phyloP scores from a whole-genome alignment of 2,888 invertebrate genomes.

The Caenorhabditis sinica region DNA sequence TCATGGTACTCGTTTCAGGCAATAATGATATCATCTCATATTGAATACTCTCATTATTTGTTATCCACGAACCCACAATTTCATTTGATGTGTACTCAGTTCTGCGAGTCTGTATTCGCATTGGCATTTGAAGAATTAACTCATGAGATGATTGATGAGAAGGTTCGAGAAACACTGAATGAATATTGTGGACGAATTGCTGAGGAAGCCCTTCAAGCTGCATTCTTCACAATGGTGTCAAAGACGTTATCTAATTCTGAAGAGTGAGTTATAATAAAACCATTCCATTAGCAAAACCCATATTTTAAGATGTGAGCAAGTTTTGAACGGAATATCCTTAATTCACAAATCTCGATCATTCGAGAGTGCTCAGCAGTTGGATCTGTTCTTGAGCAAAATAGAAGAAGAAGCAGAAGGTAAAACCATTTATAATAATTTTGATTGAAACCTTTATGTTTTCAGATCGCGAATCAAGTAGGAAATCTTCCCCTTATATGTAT shows the following conservation, averaged over 20 bases:
- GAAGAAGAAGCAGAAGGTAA: slow-evolving; percentile 18
- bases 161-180: slow-evolving; percentile 44
- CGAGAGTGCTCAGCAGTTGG: slow-evolving; percentile 65
- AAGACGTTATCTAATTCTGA: slow-evolving; percentile 41
- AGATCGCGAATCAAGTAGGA: slow-evolving; percentile 52
- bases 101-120: slow-evolving; percentile 68
- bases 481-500: slow-evolving; percentile 57
- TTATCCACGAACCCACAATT: slow-evolving; percentile 56
- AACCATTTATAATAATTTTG: not conserved
- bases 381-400: slow-evolving; percentile 50
- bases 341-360: slow-evolving; percentile 66
- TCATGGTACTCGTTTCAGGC: slow-evolving; percentile 37
- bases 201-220: slow-evolving; percentile 61
- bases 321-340: slow-evolving; percentile 32
- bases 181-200: slow-evolving; percentile 59
- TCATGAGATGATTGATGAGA: slow-evolving; percentile 39
- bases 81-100: slow-evolving; percentile 62
- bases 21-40: slow-evolving; percentile 68
- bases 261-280: slow-evolving; percentile 27
- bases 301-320: slow-evolving; percentile 32
- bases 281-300: not conserved
- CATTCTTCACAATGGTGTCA: slow-evolving; percentile 53
- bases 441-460: slow-evolving; percentile 14
- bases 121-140: slow-evolving; percentile 59
- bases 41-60: slow-evolving; percentile 65